Percentiles rank a stretch among this genome's conserved stretches.
phyloP scores from a whole-genome alignment of 2,888 invertebrate species.

The Cosmia pyralina region DNA sequence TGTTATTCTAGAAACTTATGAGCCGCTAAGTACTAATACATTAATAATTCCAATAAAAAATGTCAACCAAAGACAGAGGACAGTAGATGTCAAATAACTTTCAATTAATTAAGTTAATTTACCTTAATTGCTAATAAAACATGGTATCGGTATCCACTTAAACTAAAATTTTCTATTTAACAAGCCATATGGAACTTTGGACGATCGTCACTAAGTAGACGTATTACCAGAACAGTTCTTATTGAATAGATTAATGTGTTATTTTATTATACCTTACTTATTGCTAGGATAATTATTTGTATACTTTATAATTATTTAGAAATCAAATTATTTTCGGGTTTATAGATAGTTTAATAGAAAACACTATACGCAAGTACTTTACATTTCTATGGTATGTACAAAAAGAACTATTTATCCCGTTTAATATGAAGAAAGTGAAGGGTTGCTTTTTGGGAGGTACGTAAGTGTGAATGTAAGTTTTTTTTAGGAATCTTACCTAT shows the following conservation, averaged over 20 bases:
- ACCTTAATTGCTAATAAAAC: slow-evolving; percentile 60
- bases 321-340: neutral
- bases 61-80: slow-evolving; percentile 21
- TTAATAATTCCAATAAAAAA: slow-evolving; percentile 28
- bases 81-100: slow-evolving; percentile 47
- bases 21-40: slow-evolving; percentile 7
- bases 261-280: slow-evolving; percentile 4
- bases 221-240: slow-evolving; percentile 12
- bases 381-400: neutral
- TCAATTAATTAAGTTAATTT: slow-evolving; percentile 58
- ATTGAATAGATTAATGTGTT: slow-evolving; percentile 27
- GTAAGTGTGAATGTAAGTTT: too few species aligned
- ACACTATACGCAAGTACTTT: neutral
- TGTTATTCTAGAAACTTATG: neutral
- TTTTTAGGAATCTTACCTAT: too few species aligned
- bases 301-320: slow-evolving; percentile 4
- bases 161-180: slow-evolving; percentile 51
- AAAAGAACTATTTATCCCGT: too few species aligned
- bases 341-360: neutral
- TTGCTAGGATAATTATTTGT: slow-evolving; percentile 16
- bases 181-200: slow-evolving; percentile 47
- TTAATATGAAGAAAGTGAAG: too few species aligned
- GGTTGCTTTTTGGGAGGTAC: too few species aligned
- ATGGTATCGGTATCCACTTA: slow-evolving; percentile 50
- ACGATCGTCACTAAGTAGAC: slow-evolving; percentile 13